Percentiles rank a stretch among this genome's conserved stretches.
These are phyloP conservation scores for Eulemur albifrons DNA, from an alignment of 2,797 vertebrate genomes.

Conservation along the genomic window DNA sequence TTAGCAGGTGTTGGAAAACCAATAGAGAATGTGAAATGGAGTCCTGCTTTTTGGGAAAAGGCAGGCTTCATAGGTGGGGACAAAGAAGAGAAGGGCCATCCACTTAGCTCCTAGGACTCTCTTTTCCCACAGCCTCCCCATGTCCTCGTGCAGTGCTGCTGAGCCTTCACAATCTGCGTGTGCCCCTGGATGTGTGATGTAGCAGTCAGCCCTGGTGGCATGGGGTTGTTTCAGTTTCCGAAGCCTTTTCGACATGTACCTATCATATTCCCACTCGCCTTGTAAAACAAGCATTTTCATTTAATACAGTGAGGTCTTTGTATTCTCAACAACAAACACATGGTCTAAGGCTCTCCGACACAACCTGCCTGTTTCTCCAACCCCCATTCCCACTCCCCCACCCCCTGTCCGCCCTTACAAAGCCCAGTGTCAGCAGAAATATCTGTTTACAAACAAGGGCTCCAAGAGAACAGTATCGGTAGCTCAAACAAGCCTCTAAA, in stretches of 20 bases:
- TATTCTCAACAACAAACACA: slow-evolving; percentile 82
- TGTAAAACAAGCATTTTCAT: slow-evolving; percentile 76
- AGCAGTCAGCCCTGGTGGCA: slow-evolving; percentile 50
- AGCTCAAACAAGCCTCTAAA: slow-evolving; percentile 27
- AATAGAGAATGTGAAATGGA: not conserved
- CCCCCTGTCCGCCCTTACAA: not conserved
- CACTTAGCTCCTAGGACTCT: not conserved
- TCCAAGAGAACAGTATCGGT: slow-evolving; percentile 64
- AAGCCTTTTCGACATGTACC: slow-evolving; percentile 79
- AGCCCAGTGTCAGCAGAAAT: slow-evolving; percentile 78
- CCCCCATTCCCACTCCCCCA: not conserved
- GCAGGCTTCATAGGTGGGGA: not conserved
- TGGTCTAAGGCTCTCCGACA: slow-evolving; percentile 70
- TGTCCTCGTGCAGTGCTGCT: not conserved
- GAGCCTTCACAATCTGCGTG: not conserved
- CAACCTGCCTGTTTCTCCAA: slow-evolving; percentile 68
- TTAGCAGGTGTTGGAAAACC: slow-evolving; percentile 30
- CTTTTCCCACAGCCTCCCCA: not conserved
- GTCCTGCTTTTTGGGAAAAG: not conserved
- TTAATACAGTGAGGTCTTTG: slow-evolving; percentile 83
- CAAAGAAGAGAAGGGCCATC: not conserved
- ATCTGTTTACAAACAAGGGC: slow-evolving; percentile 84
- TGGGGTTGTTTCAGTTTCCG: slow-evolving; percentile 76
- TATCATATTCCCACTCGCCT: slow-evolving; percentile 80
- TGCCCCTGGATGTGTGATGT: not conserved